Evolutionary conservation across 1,140 invertebrate species (phyloP), one percentile per base, ranked within the genome.

Genomic region (Drosophila grimshawi): DNA sequence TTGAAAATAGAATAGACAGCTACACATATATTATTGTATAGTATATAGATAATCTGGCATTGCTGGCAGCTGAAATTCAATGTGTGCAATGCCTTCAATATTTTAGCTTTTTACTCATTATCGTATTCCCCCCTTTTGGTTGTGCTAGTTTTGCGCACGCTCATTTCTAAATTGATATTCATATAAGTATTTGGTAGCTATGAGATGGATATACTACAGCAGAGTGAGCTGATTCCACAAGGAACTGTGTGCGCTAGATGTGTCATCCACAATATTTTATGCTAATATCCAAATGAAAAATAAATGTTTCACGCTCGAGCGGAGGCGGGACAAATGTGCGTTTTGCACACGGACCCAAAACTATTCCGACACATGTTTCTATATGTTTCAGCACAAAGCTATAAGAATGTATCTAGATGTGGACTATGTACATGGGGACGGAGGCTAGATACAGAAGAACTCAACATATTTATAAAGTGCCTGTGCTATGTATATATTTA

Each of bases 221-320:
- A 64, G 48, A 8, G 39, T 19, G 19, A 48, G 45, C 59, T 39
- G 49, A 32, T 29, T 56, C 67, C 53, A 65, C 65, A 51, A 45
- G 5, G 61, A 67, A 39, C 57, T 41, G 59, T 65, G 65, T 78
- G 78, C 69, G 69, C 79, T 86, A 86, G 81, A 90, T 83, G 82
- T 90, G 86, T 86, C 86, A 90, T 90, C 88, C 72, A 79, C 77
- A 81, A 90, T 90, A 90, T 90, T 91, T 91, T 81, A 90, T 83
- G 86, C 86, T 90, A 90, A 90, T 90, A 90, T 83, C 76, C 65
- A 74, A 73, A 82, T 79, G 72, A 86, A 88, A 88, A 90, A 88
- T 81, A 85, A 61, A 85, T 85, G 51, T 89, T 89, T 90, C 86
- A 81, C 62, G 85, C 85, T 85, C 68, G 85, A 89, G 81, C 86